Evolutionary conservation across 1,140 invertebrate species (phyloP).

Genomic region (Drosophila eugracilis): DNA sequence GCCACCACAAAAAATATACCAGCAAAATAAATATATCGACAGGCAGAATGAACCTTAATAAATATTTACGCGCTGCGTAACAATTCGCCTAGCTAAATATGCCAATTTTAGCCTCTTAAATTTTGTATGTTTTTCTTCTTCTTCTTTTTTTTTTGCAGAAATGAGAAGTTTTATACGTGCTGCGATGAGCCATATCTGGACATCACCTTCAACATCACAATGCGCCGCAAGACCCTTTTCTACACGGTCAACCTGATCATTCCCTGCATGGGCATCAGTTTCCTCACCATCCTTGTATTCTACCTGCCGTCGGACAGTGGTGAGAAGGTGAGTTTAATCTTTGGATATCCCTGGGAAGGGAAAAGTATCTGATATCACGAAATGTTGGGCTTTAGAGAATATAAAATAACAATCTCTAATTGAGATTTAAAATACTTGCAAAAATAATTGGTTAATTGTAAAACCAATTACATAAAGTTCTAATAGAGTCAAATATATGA

Average conservation of each 20-base stretch:
- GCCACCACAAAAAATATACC: slow-evolving; percentile 2
- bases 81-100: slow-evolving; percentile 25
- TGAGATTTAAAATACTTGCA: too few relatives aligned
- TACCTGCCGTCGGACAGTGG: slow-evolving; percentile 99
- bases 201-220: slow-evolving; percentile 99
- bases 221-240: slow-evolving; percentile 98
- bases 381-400: too few relatives aligned
- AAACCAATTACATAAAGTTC: too few relatives aligned
- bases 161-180: slow-evolving; percentile 98
- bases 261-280: slow-evolving; percentile 98
- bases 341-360: not conserved
- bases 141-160: slow-evolving; percentile 88
- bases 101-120: slow-evolving; percentile 6
- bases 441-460: too few relatives aligned
- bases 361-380: not conserved
- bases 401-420: not conserved
- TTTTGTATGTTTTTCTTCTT: too few relatives aligned
- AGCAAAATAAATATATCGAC: slow-evolving; percentile 37
- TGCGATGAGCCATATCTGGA: slow-evolving; percentile 98
- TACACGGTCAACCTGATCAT: slow-evolving; percentile 99
- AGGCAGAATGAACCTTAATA: slow-evolving; percentile 42
- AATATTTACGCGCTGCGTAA: slow-evolving; percentile 53
- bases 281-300: slow-evolving; percentile 99
- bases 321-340: slow-evolving; percentile 96
- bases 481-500: too few relatives aligned